These are phyloP conservation scores for Cactoblastis cactorum DNA, from an alignment of 2,888 invertebrate species.

Conservation along the genomic window DNA sequence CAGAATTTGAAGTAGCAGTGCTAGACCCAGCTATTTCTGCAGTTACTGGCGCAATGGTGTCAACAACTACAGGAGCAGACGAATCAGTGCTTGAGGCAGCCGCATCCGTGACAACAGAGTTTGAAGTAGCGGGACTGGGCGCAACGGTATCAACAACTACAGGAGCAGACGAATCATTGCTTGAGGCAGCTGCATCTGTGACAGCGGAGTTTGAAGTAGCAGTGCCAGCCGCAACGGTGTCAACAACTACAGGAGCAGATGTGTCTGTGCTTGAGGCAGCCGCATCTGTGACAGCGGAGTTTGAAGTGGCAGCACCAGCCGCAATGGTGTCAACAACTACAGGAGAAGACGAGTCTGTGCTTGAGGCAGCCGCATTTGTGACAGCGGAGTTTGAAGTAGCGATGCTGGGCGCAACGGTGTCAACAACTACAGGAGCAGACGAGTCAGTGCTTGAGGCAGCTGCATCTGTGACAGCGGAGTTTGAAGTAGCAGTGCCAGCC, in stretches of 20 bases:
- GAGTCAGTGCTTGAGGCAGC: background rate
- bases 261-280: background rate
- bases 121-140: background rate
- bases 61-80: background rate
- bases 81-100: background rate
- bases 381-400: background rate
- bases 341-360: background rate
- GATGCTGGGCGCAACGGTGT: background rate
- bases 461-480: background rate
- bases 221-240: background rate
- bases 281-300: background rate
- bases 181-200: background rate
- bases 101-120: background rate
- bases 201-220: background rate
- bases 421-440: background rate
- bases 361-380: background rate
- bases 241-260: background rate
- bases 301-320: background rate
- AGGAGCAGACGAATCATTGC: background rate
- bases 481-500: background rate
- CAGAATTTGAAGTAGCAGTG: background rate
- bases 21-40: no score
- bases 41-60: background rate
- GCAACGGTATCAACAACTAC: background rate
- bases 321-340: background rate